phyloP scores from a whole-genome alignment of 2,797 vertebrate genomes.

The Girardinus metallicus region DNA sequence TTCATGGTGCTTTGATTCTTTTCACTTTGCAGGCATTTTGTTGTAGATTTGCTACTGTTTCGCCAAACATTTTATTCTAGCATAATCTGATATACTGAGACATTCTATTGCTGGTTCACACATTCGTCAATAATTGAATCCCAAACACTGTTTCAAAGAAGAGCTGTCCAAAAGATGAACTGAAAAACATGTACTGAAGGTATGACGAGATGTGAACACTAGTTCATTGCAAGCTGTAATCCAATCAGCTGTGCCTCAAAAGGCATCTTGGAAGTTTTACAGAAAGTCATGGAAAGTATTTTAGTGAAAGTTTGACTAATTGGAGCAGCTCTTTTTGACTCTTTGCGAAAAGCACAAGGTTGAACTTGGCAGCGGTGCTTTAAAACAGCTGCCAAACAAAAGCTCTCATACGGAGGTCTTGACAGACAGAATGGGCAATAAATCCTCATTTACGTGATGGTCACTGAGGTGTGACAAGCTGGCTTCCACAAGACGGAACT shows the following conservation, averaged over 20 bases:
- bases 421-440: slow-evolving; percentile 57
- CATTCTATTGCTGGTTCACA: not conserved
- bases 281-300: slow-evolving; percentile 23
- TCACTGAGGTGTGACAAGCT: slow-evolving; percentile 70
- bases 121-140: not conserved
- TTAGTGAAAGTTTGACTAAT: slow-evolving; percentile 21
- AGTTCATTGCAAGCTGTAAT: not conserved
- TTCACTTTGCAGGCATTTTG: not conserved
- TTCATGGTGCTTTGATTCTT: not conserved
- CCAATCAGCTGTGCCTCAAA: slow-evolving; percentile 3
- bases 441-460: slow-evolving; percentile 75
- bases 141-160: not conserved
- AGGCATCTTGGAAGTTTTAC: slow-evolving; percentile 3
- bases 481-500: slow-evolving; percentile 50
- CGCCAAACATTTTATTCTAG: not conserved
- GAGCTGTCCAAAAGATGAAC: not conserved
- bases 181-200: not conserved
- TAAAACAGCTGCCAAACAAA: slow-evolving; percentile 60
- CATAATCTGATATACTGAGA: not conserved
- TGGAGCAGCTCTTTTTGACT: slow-evolving; percentile 26
- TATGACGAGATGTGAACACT: not conserved
- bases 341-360: slow-evolving; percentile 33
- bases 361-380: slow-evolving; percentile 36
- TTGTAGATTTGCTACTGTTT: not conserved
- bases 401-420: slow-evolving; percentile 44